These are phyloP conservation scores for Cebus imitator DNA, from an alignment of 2,113 vertebrate species.

Conservation along the genomic window DNA sequence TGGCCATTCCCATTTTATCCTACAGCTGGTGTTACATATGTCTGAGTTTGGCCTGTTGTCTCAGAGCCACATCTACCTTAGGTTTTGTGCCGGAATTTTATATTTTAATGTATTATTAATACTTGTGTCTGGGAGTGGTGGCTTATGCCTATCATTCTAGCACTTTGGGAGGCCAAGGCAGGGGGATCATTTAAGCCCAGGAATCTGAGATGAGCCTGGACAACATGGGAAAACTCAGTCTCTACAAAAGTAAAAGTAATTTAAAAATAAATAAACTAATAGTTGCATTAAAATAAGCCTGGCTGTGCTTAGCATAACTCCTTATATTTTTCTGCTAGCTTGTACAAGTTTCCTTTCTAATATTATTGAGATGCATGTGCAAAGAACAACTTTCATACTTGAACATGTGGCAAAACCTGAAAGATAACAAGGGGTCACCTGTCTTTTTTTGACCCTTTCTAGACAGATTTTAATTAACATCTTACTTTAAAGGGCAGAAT, in stretches of 20 bases:
- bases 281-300: neutral
- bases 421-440: neutral
- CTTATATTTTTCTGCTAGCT: neutral
- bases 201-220: too few species aligned
- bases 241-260: too few species aligned
- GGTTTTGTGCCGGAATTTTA: neutral
- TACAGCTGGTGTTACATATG: neutral
- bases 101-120: neutral
- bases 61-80: neutral
- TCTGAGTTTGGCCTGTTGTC: neutral
- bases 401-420: neutral
- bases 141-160: too few species aligned
- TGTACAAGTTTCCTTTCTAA: neutral
- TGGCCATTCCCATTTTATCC: neutral
- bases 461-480: neutral
- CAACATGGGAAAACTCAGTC: too few species aligned
- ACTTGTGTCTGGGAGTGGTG: too few species aligned
- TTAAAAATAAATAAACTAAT: neutral
- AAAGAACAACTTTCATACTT: neutral
- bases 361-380: neutral
- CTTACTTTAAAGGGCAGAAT: neutral
- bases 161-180: too few species aligned
- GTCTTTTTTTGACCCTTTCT: neutral
- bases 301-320: neutral
- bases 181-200: too few species aligned